Evolutionary conservation across 2,797 vertebrate genomes (phyloP), one percentile per base, ranked within the genome.

Genomic region (Sebastes matsubarae): DNA sequence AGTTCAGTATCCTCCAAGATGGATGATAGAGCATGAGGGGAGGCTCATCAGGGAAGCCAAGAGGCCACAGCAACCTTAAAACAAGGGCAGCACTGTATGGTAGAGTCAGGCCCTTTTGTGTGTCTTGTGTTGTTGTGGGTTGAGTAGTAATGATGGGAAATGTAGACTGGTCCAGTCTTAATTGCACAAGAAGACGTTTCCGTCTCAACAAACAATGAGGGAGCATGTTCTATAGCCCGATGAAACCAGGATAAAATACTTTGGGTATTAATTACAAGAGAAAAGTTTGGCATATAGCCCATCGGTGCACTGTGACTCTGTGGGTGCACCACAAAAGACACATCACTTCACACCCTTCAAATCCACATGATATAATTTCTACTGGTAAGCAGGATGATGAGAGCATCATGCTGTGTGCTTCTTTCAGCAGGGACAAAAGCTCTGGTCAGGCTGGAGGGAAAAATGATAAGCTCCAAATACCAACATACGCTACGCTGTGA

Each of bases 1-100:
- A 55, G 68, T 67, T 76, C 79, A 69, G 32, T 12, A 32, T 84
- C 25, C 42, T 69, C 6, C 12, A 77, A 85, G 85, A 86, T 83
- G 73, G 71, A 89, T 82, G 83, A 66, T 52, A 10, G 75, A 8
- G 70, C 59, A 42, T n/a, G 38, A 75, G 18, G 29, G 50, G 68
- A 72, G 54, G 69, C 72, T 79, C 83, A 84, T 72, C 63, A 50
- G 78, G 60, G 73, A 68, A 71, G 42, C 79, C 38, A 74, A 32
- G 72, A 81, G 70, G 77, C 76, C 64, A 65, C 25, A 60, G 59
- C 64, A 63, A 34, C 72, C 69, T 57, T 68, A 77, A 68, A 81
- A 79, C 75, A 76, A 84, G 64, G 60, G 68, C 72, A 74, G 36
- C 11, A 11, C 83, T 72, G 74, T 59, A 46, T 50, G 52, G n/a